Percentiles rank a stretch among this genome's conserved stretches.
Conservation (phyloP, 2,888 invertebrate genomes). For the Griposia aprilina region DNA sequence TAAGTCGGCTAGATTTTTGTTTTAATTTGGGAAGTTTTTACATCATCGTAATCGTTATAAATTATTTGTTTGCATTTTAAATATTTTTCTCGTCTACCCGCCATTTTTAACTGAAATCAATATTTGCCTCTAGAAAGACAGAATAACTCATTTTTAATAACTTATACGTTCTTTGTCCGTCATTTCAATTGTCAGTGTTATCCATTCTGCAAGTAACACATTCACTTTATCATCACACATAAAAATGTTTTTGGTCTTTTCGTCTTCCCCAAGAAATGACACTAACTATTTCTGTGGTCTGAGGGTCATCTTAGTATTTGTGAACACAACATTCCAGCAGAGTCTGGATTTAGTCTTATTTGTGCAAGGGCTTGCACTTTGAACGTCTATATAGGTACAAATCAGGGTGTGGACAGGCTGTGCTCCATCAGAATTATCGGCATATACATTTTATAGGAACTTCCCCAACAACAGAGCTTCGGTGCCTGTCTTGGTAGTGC, state of each 20-base stretch:
- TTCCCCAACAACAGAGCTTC: too few species aligned
- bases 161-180: background rate
- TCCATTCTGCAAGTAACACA: background rate
- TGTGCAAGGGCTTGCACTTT: background rate
- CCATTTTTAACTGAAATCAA: conserved; percentile 1
- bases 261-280: background rate
- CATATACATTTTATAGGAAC: background rate
- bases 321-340: background rate
- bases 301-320: background rate
- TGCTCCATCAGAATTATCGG: background rate
- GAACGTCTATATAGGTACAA: background rate
- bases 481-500: background rate
- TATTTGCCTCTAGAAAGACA: background rate
- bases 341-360: background rate
- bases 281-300: background rate
- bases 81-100: conserved; percentile 8
- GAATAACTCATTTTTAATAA: too few species aligned
- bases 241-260: background rate
- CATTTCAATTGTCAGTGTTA: background rate
- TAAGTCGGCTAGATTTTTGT: conserved; percentile 6
- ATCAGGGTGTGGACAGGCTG: background rate
- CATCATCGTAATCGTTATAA: background rate
- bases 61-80: accelerated
- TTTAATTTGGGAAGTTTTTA: background rate
- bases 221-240: background rate